Evolutionary conservation across 2,888 invertebrate species (phyloP).

Genomic region (Lutraria lutraria): DNA sequence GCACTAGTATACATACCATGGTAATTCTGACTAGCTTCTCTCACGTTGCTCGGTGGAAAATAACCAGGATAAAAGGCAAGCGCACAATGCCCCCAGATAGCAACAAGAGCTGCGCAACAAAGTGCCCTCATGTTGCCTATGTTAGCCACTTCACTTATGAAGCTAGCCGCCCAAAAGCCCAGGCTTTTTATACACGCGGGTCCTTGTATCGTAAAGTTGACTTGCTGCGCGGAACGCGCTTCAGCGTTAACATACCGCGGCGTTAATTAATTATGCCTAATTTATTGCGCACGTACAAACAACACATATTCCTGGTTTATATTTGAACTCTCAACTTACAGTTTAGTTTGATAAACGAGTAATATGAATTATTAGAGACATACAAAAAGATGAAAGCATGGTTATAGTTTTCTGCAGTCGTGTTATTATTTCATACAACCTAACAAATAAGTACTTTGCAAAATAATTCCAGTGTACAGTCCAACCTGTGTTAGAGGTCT

Average conservation of each 20-base stretch:
- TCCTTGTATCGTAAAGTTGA: not conserved
- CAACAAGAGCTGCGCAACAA: conserved; percentile 51
- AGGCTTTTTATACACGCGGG: not conserved
- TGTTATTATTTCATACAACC: no score
- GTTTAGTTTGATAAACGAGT: no score
- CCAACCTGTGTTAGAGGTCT: no score
- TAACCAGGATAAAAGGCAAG: conserved; percentile 22
- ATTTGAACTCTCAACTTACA: no score
- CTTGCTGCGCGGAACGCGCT: not conserved
- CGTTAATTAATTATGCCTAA: not conserved
- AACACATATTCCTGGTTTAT: no score
- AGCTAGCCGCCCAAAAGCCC: not conserved
- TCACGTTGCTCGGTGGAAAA: conserved; percentile 11
- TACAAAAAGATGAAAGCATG: no score
- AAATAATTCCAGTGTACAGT: no score
- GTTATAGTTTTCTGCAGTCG: no score
- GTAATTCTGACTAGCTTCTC: conserved; percentile 49
- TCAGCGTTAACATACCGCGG: not conserved
- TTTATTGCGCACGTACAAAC: not conserved
- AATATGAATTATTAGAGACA: no score
- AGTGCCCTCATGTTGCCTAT: conserved; percentile 50
- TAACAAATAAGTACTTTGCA: no score
- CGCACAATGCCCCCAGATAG: conserved; percentile 29
- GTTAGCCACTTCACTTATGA: not conserved
- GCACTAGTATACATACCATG: conserved; percentile 37